Base-by-base conservation (phyloP, 92 coral and sea anemone species). In the Porites divaricata region DNA sequence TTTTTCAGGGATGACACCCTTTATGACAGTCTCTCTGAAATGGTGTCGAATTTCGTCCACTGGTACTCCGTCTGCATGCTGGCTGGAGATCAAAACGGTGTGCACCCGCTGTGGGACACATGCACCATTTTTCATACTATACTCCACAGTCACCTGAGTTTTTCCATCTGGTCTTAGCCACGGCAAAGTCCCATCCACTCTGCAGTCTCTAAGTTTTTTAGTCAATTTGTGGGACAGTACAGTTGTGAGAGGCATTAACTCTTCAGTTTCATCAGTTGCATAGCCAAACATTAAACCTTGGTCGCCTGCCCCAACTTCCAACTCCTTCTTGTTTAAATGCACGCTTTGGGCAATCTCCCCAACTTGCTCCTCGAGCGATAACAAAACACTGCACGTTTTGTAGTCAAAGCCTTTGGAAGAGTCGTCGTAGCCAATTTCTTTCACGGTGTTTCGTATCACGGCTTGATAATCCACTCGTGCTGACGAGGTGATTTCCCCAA, bases 201-300 rank as follows among this genome's bases (percentile, higher is more conserved):
- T 84, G 63, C 98, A 94, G 59, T 94, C 91, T 51, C 93, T 74
- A 53, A 94, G 67, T 81, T 78, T 92, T 22, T 92, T 86, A 50
- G 91, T 85, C 76, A 94, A 77, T 73, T 75, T 75, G 77, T 94
- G 95, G 8, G 98, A 90, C 57, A 94, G 76, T 35, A 94, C 98
- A 16, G 95, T 88, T n/a, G 98, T 94, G 20, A 94, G 67, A 1
- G 98, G 98, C 98, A 94, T 94, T 0, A 94, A 83, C 71, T 94
- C 92, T 13, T 85, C 93, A 1, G 98, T 94, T 66, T 94, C 98
- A 61, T 94, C 93, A 1, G 98, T 94, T 0, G 98, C 98, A 64
- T 94, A 94, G 26, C 98, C 98, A 84, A 94, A 94, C 98, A 94
- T 94, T 25, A 94, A 75, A 23, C 98, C 98, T 70, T 94, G 98